Evolutionary conservation across 2,113 vertebrate genomes (phyloP), one percentile per base, ranked within the genome.

Genomic region (Ochotona princeps): DNA sequence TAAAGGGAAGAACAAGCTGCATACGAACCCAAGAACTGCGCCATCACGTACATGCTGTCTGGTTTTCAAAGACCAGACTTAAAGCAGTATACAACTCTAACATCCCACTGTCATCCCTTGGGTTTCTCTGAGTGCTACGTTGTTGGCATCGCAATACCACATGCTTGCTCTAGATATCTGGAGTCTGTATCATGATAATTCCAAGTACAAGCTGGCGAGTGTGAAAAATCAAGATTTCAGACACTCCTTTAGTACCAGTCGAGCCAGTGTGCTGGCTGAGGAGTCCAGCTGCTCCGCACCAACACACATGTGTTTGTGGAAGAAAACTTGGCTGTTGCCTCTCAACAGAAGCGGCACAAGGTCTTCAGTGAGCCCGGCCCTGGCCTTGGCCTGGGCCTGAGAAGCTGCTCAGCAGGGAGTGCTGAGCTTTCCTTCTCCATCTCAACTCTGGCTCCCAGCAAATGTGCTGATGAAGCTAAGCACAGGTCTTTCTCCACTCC

Each of bases 341-440:
- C 65, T 74, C n/a, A 44, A 35, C 4, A 88, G 82, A 72, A 18
- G 30, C 21, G 23, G 30, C 54, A 38, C 4, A 6, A 9, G 49
- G 66, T 30, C 87, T 66, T 38, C n/a, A 66, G 83, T 66, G n/a
- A 35, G 79, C 88, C 30, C 0, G 13, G 72, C 47, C 72, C 25
- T 47, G 15, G 35, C 83, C 82, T 80, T 67, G 47, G 78, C 38
- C 61, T 9, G 14, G n/a, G n/a, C 25, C 61, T 9, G 14, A 44
- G 86, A 79, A n/a, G 0, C 0, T 7, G 5, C 60, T 67, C 17
- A 0, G 12, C 5, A 73, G 32, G 47, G 1, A 0, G 0, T 2
- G 47, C 57, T 67, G 49, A 21, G 79, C 18, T 60, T 67, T 78
- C 5, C 35, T 66, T 30, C 51, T 66, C 47, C 0, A 11, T 4